A percentile compares a stretch with the other conserved stretches of the same genome.
Conservation (phyloP, 2,113 vertebrate species). For the Nibea albiflora region DNA sequence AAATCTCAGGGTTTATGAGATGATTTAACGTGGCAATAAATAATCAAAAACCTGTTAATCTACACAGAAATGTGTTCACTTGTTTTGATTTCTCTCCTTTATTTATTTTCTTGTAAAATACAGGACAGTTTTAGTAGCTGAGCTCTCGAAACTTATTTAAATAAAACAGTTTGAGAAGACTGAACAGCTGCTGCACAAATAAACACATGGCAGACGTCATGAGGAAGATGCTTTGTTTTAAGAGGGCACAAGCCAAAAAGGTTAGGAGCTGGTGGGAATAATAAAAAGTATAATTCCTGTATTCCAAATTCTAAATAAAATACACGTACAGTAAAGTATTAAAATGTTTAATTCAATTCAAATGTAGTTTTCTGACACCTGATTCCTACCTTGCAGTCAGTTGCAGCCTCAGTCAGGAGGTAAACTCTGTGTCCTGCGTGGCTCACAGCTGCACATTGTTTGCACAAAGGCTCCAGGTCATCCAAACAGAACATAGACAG, state of each 20-base stretch:
- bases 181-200: not conserved
- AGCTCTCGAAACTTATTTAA: not conserved
- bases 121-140: not conserved
- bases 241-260: not conserved
- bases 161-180: not conserved
- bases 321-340: not conserved
- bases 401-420: slow-evolving; percentile 39
- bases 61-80: not conserved
- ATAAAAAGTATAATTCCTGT: not conserved
- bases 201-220: not conserved
- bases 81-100: not conserved
- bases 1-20: not conserved
- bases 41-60: not conserved
- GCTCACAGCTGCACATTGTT: slow-evolving; percentile 53
- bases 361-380: not conserved
- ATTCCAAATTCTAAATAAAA: not conserved
- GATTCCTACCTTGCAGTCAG: slow-evolving; percentile 58
- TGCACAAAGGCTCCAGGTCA: slow-evolving; percentile 62
- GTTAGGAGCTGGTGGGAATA: too few species aligned
- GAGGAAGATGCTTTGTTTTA: not conserved
- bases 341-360: not conserved
- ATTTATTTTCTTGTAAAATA: not conserved
- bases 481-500: slow-evolving; percentile 66
- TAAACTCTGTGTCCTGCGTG: slow-evolving; percentile 53
- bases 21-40: not conserved